phyloP scores from a whole-genome alignment of 2,797 vertebrate species.

The Gallinago nigripennis region DNA sequence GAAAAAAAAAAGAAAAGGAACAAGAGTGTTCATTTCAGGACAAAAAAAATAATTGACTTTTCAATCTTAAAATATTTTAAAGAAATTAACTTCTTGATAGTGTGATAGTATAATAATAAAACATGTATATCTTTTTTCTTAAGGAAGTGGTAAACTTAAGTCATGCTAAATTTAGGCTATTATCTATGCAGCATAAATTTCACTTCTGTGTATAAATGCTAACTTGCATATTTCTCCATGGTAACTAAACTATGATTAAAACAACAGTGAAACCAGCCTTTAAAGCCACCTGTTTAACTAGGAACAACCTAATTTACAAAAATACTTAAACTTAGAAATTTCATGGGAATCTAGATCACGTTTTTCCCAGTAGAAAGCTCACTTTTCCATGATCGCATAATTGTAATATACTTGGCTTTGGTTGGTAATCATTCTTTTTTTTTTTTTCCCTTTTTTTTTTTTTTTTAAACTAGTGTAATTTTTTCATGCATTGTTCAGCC shows the following conservation, averaged over 20 bases:
- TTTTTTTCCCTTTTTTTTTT: not conserved
- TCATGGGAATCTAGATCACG: conserved; percentile 74
- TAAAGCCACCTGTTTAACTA: conserved; percentile 86
- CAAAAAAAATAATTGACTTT: conserved; percentile 58
- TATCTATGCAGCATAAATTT: conserved; percentile 88
- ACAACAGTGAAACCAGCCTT: conserved; percentile 84
- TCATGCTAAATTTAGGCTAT: conserved; percentile 86
- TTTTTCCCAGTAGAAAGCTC: conserved; percentile 76
- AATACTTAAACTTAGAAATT: conserved; percentile 81
- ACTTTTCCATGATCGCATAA: conserved; percentile 73
- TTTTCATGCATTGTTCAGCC: conserved; percentile 77
- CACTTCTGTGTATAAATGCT: conserved; percentile 87
- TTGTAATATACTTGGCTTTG: conserved; percentile 70
- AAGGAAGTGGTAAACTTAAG: conserved; percentile 87
- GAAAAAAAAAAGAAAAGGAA: not conserved
- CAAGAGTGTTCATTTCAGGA: not conserved
- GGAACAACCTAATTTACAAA: conserved; percentile 84
- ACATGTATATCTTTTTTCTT: conserved; percentile 74
- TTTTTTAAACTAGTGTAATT: conserved; percentile 71
- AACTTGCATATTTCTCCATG: conserved; percentile 89
- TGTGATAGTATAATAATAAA: conserved; percentile 69
- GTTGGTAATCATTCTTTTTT: conserved; percentile 57
- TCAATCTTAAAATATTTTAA: conserved; percentile 66
- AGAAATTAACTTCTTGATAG: conserved; percentile 77
- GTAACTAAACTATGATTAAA: conserved; percentile 89